Percentiles rank a stretch among this genome's conserved stretches.
Conservation (phyloP, 2,113 vertebrate genomes). For the Misgurnus anguillicaudatus region DNA sequence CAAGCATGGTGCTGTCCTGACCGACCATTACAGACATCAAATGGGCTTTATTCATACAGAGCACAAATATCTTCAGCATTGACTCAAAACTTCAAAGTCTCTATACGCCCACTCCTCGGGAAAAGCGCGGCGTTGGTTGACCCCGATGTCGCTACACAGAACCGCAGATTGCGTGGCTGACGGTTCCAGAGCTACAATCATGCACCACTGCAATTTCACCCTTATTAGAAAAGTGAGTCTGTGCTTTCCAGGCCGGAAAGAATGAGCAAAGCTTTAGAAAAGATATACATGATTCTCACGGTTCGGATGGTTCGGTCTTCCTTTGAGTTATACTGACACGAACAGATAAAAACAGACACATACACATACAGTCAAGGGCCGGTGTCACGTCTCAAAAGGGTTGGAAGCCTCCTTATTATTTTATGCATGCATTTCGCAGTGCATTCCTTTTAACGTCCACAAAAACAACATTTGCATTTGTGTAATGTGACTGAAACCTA, state of each 20-base stretch:
- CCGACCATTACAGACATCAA: slow-evolving; percentile 17
- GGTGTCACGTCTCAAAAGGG: slow-evolving; percentile 22
- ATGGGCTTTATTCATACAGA: slow-evolving; percentile 27
- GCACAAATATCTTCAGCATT: slow-evolving; percentile 27
- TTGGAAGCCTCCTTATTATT: slow-evolving; percentile 47
- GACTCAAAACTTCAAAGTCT: slow-evolving; percentile 25
- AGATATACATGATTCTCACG: slow-evolving; percentile 28
- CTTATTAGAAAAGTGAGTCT: slow-evolving; percentile 33
- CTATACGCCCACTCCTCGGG: slow-evolving; percentile 23
- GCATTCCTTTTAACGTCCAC: slow-evolving; percentile 70
- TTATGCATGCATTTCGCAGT: slow-evolving; percentile 57
- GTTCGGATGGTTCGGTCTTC: slow-evolving; percentile 12
- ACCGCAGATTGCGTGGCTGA: slow-evolving; percentile 15
- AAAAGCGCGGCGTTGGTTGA: slow-evolving; percentile 27
- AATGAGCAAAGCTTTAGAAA: slow-evolving; percentile 14
- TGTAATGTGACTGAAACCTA: neutral
- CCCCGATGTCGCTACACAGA: slow-evolving; percentile 5
- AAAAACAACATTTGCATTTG: neutral
- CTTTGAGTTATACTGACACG: slow-evolving; percentile 20
- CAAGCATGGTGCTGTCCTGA: slow-evolving; percentile 1
- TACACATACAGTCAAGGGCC: slow-evolving; percentile 8
- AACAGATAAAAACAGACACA: neutral
- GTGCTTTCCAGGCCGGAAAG: slow-evolving; percentile 7
- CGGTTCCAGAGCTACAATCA: slow-evolving; percentile 27
- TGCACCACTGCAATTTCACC: slow-evolving; percentile 42